Conservation (phyloP, 1,140 invertebrate species). For the Leptoteleia sp. region DNA sequence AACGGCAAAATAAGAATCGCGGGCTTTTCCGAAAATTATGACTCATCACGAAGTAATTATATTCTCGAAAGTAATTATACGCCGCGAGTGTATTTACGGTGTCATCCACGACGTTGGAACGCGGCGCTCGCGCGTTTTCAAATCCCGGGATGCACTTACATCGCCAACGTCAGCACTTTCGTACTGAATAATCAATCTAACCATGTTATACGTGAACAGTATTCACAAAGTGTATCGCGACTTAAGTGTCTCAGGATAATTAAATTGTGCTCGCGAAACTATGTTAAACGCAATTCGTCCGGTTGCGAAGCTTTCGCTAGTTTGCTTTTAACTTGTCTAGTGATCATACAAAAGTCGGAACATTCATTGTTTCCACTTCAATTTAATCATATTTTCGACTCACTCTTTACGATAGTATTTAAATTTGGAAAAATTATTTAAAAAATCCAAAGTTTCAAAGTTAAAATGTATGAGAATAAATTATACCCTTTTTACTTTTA, state of each 20-base stretch:
- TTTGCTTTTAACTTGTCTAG: too few species aligned
- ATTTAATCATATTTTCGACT: too few species aligned
- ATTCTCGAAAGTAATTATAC: conserved; percentile 41
- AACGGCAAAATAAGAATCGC: neutral
- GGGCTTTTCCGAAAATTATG: conserved; percentile 34
- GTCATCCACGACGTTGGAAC: conserved; percentile 15
- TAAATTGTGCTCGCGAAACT: conserved; percentile 20
- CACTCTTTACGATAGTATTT: too few species aligned
- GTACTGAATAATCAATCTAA: conserved; percentile 50
- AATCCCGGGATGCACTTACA: conserved; percentile 12
- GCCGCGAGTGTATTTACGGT: conserved; percentile 26
- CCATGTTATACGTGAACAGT: conserved; percentile 34
- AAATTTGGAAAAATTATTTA: too few species aligned
- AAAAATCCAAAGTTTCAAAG: too few species aligned
- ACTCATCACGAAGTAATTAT: conserved; percentile 44
- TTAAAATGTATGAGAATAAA: too few species aligned
- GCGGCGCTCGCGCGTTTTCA: conserved; percentile 17
- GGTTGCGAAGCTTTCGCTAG: too few species aligned
- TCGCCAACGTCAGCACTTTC: conserved; percentile 46
- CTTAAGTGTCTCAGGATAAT: conserved; percentile 43
- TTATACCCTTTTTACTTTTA: too few species aligned
- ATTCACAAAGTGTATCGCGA: conserved; percentile 31
- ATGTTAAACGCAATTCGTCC: conserved; percentile 26
- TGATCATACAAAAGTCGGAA: too few species aligned
- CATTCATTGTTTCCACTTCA: too few species aligned